These are phyloP conservation scores for Garra rufa DNA, from an alignment of 2,113 vertebrate genomes.

Conservation along the genomic window DNA sequence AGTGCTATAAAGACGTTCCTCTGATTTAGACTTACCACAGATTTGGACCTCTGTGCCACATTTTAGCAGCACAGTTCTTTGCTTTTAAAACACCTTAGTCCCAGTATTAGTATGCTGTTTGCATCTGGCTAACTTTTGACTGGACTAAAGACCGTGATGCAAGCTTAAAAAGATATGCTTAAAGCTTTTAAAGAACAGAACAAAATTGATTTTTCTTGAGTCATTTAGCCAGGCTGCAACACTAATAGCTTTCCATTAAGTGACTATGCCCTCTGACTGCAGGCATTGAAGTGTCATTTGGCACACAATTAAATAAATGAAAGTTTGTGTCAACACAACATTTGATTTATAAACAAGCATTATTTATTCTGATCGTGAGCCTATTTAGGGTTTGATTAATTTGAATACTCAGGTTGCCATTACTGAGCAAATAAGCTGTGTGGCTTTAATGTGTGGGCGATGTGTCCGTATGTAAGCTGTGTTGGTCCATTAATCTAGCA, in stretches of 20 bases:
- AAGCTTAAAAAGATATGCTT: slow-evolving; percentile 53
- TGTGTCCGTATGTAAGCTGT: neutral
- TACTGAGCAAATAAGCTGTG: neutral
- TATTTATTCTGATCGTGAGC: slow-evolving; percentile 28
- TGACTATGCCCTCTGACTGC: slow-evolving; percentile 51
- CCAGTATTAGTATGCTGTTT: slow-evolving; percentile 23
- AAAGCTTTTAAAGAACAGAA: slow-evolving; percentile 59
- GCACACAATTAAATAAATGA: slow-evolving; percentile 37
- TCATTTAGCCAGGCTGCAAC: slow-evolving; percentile 64
- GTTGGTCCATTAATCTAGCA: neutral
- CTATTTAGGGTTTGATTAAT: slow-evolving; percentile 22
- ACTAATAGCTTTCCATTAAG: slow-evolving; percentile 71
- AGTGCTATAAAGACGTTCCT: neutral
- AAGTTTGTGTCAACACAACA: slow-evolving; percentile 30
- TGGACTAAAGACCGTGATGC: slow-evolving; percentile 24
- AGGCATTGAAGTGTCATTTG: slow-evolving; percentile 40
- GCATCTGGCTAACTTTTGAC: slow-evolving; percentile 6
- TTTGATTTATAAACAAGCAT: slow-evolving; percentile 36
- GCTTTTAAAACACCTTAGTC: neutral
- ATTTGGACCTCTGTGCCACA: neutral
- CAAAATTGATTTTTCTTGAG: slow-evolving; percentile 66
- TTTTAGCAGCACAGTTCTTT: slow-evolving; percentile 3
- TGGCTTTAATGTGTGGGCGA: neutral
- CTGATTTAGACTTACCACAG: slow-evolving; percentile 11
- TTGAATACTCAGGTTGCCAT: neutral